These are phyloP conservation scores for Megaceryle torquata DNA, from an alignment of 2,113 vertebrate genomes.

Conservation along the genomic window DNA sequence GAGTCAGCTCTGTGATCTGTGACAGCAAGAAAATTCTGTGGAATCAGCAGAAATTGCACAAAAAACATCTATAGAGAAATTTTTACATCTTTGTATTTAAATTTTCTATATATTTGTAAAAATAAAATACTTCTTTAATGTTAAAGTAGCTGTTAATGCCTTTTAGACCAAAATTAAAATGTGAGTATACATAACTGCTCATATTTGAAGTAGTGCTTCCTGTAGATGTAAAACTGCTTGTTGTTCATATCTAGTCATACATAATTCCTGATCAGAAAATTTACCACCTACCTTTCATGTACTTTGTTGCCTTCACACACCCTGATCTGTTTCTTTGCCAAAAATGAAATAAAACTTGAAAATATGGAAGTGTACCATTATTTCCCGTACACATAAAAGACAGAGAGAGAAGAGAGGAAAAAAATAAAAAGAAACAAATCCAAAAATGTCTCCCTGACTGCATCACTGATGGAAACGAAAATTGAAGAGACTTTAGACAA, in stretches of 20 bases:
- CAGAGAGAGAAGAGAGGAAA: accelerated
- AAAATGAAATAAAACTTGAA: background rate
- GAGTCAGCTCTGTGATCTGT: background rate
- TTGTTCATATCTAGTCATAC: background rate
- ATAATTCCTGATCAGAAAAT: background rate
- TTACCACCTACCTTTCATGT: background rate
- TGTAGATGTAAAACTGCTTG: background rate
- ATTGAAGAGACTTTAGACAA: background rate
- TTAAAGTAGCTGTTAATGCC: background rate
- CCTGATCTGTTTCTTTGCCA: background rate
- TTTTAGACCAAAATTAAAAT: background rate
- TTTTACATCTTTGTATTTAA: background rate
- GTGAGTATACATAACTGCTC: background rate
- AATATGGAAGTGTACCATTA: background rate
- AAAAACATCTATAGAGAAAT: background rate
- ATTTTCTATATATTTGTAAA: background rate
- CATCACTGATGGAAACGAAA: background rate
- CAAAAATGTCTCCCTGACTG: background rate
- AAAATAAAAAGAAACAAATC: background rate
- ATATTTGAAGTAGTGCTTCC: background rate
- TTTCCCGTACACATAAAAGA: background rate
- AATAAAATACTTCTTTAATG: background rate
- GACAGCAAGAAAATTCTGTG: background rate
- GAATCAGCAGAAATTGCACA: background rate
- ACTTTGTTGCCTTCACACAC: background rate